phyloP scores from a whole-genome alignment of 1,140 invertebrate genomes.

The Diorhabda sublineata region DNA sequence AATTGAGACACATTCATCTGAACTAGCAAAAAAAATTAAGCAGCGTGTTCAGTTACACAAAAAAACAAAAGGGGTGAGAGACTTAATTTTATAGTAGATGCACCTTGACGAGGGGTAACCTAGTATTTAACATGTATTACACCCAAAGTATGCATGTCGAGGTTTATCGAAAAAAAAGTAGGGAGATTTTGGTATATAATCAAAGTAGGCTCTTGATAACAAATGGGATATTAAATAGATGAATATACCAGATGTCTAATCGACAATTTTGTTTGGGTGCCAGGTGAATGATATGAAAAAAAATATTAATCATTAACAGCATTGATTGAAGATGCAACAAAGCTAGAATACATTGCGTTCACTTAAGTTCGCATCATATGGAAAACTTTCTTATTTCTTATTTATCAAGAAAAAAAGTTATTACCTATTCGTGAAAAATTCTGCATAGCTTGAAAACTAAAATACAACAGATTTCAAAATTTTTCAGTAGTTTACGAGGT shows the following conservation, averaged over 20 bases:
- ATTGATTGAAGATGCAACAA: too few species aligned
- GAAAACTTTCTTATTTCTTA: too few species aligned
- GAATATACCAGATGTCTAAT: background rate
- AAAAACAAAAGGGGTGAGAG: slow-evolving; percentile 21
- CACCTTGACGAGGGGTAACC: slow-evolving; percentile 15
- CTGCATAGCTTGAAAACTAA: too few species aligned
- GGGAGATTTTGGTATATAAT: slow-evolving; percentile 13
- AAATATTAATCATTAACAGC: too few species aligned
- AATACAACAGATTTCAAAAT: too few species aligned
- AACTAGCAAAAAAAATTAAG: slow-evolving; percentile 6
- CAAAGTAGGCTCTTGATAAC: background rate
- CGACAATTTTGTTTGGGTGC: too few species aligned
- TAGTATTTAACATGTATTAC: slow-evolving; percentile 21
- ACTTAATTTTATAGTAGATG: slow-evolving; percentile 20
- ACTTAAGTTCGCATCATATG: too few species aligned
- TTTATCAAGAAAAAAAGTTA: too few species aligned
- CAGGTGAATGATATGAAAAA: too few species aligned
- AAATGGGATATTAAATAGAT: slow-evolving; percentile 1
- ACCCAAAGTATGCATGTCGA: background rate
- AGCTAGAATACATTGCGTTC: too few species aligned
- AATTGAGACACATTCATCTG: slow-evolving; percentile 18
- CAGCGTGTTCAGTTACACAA: slow-evolving; percentile 15
- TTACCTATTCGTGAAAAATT: too few species aligned
- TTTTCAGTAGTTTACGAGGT: too few species aligned
- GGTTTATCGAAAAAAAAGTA: background rate